Percentiles rank a stretch among this genome's conserved stretches.
Conservation (phyloP, 2,113 vertebrate species). For the Orthonyx spaldingii region DNA sequence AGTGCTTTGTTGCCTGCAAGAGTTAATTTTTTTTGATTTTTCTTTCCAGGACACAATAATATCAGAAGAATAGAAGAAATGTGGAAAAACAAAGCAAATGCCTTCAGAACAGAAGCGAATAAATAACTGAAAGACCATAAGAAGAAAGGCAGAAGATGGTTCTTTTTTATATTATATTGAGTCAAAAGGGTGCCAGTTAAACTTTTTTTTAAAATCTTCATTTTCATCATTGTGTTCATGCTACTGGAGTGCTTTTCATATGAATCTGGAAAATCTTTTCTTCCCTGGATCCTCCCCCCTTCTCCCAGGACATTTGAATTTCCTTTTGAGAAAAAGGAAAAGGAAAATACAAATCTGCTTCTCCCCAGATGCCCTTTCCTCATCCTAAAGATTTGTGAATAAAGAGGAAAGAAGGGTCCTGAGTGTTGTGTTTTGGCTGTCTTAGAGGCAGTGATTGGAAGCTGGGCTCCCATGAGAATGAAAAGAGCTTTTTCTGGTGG, state of each 20-base stretch:
- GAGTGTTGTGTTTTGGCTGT: background rate
- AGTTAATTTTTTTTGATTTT: slow-evolving; percentile 44
- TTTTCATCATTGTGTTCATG: slow-evolving; percentile 40
- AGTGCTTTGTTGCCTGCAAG: background rate
- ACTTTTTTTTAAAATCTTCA: slow-evolving; percentile 1
- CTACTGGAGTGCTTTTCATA: slow-evolving; percentile 33
- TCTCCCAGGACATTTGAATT: background rate
- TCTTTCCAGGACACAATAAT: slow-evolving; percentile 71
- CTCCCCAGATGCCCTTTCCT: background rate
- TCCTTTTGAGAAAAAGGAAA: slow-evolving; percentile 32
- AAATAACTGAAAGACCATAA: slow-evolving; percentile 48
- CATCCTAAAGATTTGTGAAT: slow-evolving; percentile 26
- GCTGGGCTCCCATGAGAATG: background rate
- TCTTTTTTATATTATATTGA: slow-evolving; percentile 30
- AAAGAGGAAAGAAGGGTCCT: slow-evolving; percentile 36
- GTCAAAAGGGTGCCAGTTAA: slow-evolving; percentile 39
- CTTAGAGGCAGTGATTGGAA: background rate
- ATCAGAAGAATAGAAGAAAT: slow-evolving; percentile 48
- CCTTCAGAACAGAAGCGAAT: slow-evolving; percentile 27
- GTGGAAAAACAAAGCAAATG: slow-evolving; percentile 27
- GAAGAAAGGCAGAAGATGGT: slow-evolving; percentile 8
- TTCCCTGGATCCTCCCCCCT: background rate
- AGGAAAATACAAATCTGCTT: slow-evolving; percentile 12
- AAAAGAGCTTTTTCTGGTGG: background rate
- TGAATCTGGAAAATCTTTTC: background rate